phyloP scores from a whole-genome alignment of 2,797 vertebrate species.

The Natrix natrix region DNA sequence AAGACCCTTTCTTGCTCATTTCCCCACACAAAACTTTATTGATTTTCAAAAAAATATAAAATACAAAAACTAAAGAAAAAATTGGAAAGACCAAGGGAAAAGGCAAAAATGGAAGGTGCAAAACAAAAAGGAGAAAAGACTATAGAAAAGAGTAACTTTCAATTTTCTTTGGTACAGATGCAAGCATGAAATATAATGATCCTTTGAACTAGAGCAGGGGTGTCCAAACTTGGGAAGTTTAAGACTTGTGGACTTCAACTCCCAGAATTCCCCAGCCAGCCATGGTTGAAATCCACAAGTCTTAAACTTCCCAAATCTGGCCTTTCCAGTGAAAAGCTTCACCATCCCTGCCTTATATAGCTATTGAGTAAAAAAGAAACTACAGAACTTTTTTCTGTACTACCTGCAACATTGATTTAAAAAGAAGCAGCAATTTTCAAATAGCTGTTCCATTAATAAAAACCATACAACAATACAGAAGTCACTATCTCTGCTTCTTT shows the following conservation, averaged over 20 bases:
- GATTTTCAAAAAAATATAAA: background rate
- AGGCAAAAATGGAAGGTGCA: too few relatives aligned
- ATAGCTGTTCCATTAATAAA: background rate
- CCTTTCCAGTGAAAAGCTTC: background rate
- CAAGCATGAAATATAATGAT: too few relatives aligned
- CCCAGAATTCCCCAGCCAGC: too few relatives aligned
- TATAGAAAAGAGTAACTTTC: too few relatives aligned
- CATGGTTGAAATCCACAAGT: too few relatives aligned
- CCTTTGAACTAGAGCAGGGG: too few relatives aligned
- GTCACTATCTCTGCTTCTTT: background rate
- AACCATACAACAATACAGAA: background rate
- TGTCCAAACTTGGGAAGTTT: too few relatives aligned
- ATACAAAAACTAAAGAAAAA: background rate
- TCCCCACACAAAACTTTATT: background rate
- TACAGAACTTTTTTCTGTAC: background rate
- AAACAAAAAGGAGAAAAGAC: too few relatives aligned
- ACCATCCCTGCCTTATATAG: background rate
- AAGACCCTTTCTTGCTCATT: background rate
- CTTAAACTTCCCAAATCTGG: background rate
- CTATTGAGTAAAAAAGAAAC: background rate
- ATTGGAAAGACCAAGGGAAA: too few relatives aligned
- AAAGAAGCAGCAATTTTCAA: background rate
- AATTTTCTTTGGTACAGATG: too few relatives aligned
- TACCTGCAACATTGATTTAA: background rate
- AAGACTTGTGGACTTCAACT: too few relatives aligned